Base-by-base conservation (phyloP, 2,797 vertebrate genomes). In the Scolopax bukidnonensis region DNA sequence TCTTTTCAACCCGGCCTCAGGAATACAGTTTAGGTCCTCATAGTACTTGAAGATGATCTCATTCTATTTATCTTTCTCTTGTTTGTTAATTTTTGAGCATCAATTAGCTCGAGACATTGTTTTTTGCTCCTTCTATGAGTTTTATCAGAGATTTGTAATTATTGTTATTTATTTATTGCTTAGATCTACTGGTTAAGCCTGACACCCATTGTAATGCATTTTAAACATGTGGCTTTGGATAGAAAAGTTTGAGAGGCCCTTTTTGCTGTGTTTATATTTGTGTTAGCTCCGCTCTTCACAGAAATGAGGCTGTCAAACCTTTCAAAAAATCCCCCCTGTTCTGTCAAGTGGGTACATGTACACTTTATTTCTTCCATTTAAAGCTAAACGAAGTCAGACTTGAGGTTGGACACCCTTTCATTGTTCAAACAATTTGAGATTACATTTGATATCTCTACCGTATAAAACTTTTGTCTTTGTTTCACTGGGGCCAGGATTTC, bases 21-120 rank as follows among this genome's bases (percentile, higher is more conserved):
- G 64, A 89, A 70, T 60, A 48, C 24, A 41, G 16, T 80, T 94
- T 75, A 89, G 25, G 9, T 75, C 43, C 30, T 68, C 16, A 2
- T 16, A 47, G 20, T 74, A 71, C 32, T 81, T 84, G 50, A 87
- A 84, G 65, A 69, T 88, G 7, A 84, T 71, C 47, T 95, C 73
- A 70, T 51, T 89, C 65, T 90, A 50, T 78, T 93, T 87, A 51
- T 84, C 65, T 92, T 92, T 92, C 53, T 70, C 15, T n/a, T 54
- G 12, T 51, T 84, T 75, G 38, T 51, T 81, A 78, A 51, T 40
- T 90, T 91, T 73, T 88, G 33, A 93, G 18, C 5, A 5, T 88
- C 84, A 78, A 91, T 91, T 93, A 75, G 19, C 63, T 91, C 25
- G 89, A 94, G 73, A 75, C 19, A 68, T 45, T 2, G 30, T 74